Evolutionary conservation across 2,113 vertebrate genomes (phyloP).

Genomic region (Toxostoma redivivum): DNA sequence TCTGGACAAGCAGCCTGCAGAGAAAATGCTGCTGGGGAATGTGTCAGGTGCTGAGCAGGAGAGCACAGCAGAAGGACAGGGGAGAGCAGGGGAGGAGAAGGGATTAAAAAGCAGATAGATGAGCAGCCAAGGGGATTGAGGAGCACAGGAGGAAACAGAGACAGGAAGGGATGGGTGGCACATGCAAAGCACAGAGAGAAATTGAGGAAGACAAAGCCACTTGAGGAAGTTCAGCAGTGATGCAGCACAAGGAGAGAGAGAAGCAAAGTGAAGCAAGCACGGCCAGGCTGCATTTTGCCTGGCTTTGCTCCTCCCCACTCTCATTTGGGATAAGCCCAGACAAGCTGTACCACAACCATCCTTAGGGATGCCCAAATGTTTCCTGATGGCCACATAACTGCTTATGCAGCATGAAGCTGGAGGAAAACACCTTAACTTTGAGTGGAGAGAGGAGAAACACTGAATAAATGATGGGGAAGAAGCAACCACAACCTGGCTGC

Average conservation of each 20-base stretch:
- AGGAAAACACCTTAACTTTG: neutral
- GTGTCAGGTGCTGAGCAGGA: neutral
- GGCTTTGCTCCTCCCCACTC: neutral
- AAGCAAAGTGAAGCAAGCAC: neutral
- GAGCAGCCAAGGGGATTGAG: neutral
- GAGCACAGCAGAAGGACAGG: neutral
- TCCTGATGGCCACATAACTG: neutral
- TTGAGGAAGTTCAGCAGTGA: neutral
- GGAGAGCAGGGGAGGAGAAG: neutral
- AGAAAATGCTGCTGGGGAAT: neutral
- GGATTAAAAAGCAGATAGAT: neutral
- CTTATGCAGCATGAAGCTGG: neutral
- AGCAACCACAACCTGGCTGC: neutral
- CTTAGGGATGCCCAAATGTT: neutral
- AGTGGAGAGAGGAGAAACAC: neutral
- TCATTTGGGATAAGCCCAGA: neutral
- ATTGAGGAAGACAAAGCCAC: neutral
- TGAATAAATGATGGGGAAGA: neutral
- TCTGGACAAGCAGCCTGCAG: neutral
- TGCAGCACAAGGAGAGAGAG: neutral
- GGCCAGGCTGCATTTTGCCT: neutral
- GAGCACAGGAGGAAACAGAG: neutral
- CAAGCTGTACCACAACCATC: neutral
- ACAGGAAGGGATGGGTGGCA: neutral
- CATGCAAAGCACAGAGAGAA: accelerated